These are phyloP conservation scores for Laothoe populi DNA, from an alignment of 2,888 invertebrate genomes.

Conservation along the genomic window DNA sequence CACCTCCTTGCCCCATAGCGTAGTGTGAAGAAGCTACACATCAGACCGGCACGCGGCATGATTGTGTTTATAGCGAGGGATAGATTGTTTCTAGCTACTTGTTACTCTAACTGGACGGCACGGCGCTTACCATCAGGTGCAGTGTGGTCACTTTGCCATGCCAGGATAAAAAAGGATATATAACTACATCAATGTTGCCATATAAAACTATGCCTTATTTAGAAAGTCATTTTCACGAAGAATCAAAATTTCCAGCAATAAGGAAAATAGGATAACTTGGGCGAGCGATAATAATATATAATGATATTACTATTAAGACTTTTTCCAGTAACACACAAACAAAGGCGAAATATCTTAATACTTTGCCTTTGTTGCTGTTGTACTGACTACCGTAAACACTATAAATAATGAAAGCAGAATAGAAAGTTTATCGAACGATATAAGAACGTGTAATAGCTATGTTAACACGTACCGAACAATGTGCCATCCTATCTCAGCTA, in stretches of 20 bases:
- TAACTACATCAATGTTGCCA: neutral
- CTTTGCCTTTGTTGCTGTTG: neutral
- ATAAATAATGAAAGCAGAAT: too few species aligned
- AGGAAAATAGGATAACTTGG: constrained; percentile 14
- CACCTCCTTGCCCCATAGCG: too few species aligned
- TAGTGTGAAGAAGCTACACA: too few species aligned
- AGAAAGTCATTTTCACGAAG: constrained; percentile 1
- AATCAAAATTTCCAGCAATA: constrained; percentile 12
- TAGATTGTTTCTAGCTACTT: too few species aligned
- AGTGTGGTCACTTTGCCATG: too few species aligned
- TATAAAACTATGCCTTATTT: neutral
- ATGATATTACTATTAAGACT: constrained; percentile 8
- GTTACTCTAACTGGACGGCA: too few species aligned
- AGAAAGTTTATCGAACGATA: neutral
- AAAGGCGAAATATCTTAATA: constrained; percentile 4
- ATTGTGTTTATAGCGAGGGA: too few species aligned
- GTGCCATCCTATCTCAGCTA: neutral
- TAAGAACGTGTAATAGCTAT: neutral
- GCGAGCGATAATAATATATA: neutral
- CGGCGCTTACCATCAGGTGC: too few species aligned
- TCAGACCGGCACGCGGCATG: too few species aligned
- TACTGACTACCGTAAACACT: neutral
- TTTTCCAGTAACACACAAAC: neutral
- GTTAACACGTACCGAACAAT: neutral
- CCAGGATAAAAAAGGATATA: too few species aligned